Percentiles rank a stretch among this genome's conserved stretches.
These are phyloP conservation scores for Corapipo altera DNA, from an alignment of 2,113 vertebrate species.

Conservation along the genomic window DNA sequence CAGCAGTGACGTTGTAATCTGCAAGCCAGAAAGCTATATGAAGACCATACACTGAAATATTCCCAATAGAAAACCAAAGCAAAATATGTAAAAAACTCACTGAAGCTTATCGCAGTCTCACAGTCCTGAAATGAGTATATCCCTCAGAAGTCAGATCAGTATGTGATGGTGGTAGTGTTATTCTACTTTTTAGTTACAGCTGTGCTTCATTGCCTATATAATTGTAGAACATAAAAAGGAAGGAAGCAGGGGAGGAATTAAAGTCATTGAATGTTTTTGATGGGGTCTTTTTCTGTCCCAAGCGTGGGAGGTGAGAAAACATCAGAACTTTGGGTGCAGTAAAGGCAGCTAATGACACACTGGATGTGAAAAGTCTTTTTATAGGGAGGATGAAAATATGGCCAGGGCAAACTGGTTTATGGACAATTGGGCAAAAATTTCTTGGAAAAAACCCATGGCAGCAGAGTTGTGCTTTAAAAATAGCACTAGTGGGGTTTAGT, in stretches of 20 bases:
- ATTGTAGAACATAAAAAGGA: conserved; percentile 49
- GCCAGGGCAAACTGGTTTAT: background rate
- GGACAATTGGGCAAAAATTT: conserved; percentile 21
- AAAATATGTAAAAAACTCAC: conserved; percentile 42
- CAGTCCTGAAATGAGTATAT: conserved; percentile 20
- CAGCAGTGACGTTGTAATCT: conserved; percentile 41
- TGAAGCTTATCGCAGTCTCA: conserved; percentile 61
- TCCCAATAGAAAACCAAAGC: conserved; percentile 53
- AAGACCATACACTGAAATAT: conserved; percentile 46
- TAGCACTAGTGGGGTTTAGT: background rate
- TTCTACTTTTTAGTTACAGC: conserved; percentile 39
- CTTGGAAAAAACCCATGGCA: background rate
- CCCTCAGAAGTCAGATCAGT: conserved; percentile 58
- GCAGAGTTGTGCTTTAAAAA: background rate
- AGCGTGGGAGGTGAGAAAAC: conserved; percentile 48
- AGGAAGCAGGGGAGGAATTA: conserved; percentile 55
- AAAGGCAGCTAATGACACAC: conserved; percentile 6
- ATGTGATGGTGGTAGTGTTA: background rate
- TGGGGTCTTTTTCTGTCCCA: conserved; percentile 17
- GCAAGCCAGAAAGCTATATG: conserved; percentile 58
- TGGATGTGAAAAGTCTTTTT: conserved; percentile 9
- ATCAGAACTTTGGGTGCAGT: background rate
- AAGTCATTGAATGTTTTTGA: conserved; percentile 46
- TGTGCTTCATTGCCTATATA: conserved; percentile 39
- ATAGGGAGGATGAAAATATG: background rate